Evolutionary conservation across 2,888 invertebrate species (phyloP).

Genomic region (Eulithis prunata): DNA sequence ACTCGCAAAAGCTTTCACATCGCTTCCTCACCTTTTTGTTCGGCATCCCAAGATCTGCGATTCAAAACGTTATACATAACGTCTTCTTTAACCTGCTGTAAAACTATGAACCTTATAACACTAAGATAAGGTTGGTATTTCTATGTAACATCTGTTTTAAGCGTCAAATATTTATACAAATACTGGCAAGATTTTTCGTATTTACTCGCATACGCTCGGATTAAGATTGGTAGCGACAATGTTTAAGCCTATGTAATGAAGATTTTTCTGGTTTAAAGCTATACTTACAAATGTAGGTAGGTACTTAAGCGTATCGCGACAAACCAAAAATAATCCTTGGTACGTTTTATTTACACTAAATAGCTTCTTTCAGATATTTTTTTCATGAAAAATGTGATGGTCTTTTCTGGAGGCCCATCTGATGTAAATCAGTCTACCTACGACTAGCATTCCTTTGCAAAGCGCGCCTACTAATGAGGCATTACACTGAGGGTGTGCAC

Average conservation of each 20-base stretch:
- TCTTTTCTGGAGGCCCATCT: no score
- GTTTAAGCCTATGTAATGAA: slow-evolving; percentile 22
- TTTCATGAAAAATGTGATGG: no score
- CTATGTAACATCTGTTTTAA: slow-evolving; percentile 17
- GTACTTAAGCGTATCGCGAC: no score
- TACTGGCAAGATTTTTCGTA: slow-evolving; percentile 38
- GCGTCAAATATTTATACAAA: slow-evolving; percentile 38
- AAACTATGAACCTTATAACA: slow-evolving; percentile 1
- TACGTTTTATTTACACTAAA: no score
- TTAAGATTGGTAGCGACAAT: slow-evolving; percentile 14
- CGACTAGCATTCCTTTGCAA: no score
- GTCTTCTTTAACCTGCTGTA: slow-evolving; percentile 26
- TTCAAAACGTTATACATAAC: slow-evolving; percentile 48
- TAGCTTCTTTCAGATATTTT: no score
- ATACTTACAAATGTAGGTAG: no score
- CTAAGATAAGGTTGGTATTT: slow-evolving; percentile 9
- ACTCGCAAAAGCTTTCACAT: slow-evolving; percentile 70
- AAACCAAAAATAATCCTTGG: no score
- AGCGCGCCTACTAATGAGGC: no score
- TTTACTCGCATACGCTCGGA: slow-evolving; percentile 38
- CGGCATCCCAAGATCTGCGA: slow-evolving; percentile 54
- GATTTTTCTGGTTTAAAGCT: neutral
- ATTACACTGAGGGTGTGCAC: no score
- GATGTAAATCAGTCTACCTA: no score
- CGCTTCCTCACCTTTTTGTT: slow-evolving; percentile 65